A percentile compares a stretch with the other conserved stretches of the same genome.
These are phyloP conservation scores for Spea multiplicata DNA, from an alignment of 2,113 vertebrate genomes.

Conservation along the genomic window DNA sequence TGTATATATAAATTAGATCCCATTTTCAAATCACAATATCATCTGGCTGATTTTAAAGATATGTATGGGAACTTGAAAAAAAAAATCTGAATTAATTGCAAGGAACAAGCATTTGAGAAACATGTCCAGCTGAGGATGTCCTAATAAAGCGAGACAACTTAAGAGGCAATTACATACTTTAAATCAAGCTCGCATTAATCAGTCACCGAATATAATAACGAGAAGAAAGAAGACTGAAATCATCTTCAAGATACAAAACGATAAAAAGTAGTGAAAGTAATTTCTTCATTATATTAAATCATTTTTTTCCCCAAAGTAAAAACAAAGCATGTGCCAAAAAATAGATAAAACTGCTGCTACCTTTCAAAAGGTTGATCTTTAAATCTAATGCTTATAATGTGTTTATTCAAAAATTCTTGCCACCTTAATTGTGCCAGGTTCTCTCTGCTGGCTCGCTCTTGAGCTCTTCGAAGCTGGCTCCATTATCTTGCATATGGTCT, in stretches of 20 bases:
- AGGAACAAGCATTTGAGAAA: conserved; percentile 1
- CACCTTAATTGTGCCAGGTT: background rate
- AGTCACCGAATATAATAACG: background rate
- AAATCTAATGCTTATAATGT: background rate
- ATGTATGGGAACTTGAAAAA: conserved; percentile 13
- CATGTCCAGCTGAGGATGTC: conserved; percentile 1
- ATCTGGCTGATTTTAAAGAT: conserved; percentile 15
- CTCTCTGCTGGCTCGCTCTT: background rate
- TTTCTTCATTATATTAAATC: too few relatives aligned
- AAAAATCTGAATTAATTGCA: conserved; percentile 16
- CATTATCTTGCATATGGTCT: background rate
- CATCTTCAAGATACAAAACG: background rate
- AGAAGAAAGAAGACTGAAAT: background rate
- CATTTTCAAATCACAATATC: background rate
- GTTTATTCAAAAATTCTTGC: background rate
- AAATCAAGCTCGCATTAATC: conserved; percentile 22
- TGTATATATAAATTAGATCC: too few relatives aligned
- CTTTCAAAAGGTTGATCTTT: too few relatives aligned
- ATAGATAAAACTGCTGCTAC: too few relatives aligned
- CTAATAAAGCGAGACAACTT: conserved; percentile 1
- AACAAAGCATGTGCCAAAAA: too few relatives aligned
- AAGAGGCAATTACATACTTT: conserved; percentile 14
- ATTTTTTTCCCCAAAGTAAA: too few relatives aligned
- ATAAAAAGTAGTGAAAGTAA: too few relatives aligned
- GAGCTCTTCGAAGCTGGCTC: background rate